These are phyloP conservation scores for Dolichomitus sp. DNA, from an alignment of 2,888 invertebrate genomes.

Conservation along the genomic window DNA sequence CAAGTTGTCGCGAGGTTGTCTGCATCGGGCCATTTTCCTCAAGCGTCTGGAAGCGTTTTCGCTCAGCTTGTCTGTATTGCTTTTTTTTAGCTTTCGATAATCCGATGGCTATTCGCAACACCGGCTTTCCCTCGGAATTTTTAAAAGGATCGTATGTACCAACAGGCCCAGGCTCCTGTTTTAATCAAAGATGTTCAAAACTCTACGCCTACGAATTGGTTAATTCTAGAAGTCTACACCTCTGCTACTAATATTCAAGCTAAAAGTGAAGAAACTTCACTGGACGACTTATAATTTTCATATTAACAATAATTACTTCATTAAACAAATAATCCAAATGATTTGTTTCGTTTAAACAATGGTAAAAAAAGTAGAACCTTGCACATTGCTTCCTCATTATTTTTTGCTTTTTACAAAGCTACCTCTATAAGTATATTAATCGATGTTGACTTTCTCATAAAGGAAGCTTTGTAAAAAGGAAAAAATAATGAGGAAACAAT, in stretches of 20 bases:
- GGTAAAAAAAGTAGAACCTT: too few species aligned
- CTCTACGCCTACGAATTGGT: not conserved
- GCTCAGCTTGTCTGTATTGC: conserved; percentile 64
- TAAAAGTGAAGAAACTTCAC: not conserved
- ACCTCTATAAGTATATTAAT: too few species aligned
- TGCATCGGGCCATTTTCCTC: conserved; percentile 40
- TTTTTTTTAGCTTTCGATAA: conserved; percentile 70
- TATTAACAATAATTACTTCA: too few species aligned
- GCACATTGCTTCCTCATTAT: too few species aligned
- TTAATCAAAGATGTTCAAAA: not conserved
- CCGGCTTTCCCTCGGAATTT: conserved; percentile 42
- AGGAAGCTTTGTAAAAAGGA: too few species aligned
- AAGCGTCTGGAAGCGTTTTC: conserved; percentile 58
- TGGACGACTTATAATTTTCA: not conserved
- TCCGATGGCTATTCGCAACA: conserved; percentile 61
- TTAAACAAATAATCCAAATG: too few species aligned
- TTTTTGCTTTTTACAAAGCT: too few species aligned
- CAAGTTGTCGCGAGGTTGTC: too few species aligned
- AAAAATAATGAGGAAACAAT: too few species aligned
- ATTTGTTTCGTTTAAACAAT: too few species aligned
- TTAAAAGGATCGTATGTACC: conserved; percentile 70
- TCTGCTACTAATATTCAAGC: too few species aligned
- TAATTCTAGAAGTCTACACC: not conserved
- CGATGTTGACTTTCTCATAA: too few species aligned
- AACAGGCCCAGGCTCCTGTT: conserved; percentile 60